Evolutionary conservation across 1,140 invertebrate genomes (phyloP), one percentile per base, ranked within the genome.

Genomic region (Tetramorium simillimum): DNA sequence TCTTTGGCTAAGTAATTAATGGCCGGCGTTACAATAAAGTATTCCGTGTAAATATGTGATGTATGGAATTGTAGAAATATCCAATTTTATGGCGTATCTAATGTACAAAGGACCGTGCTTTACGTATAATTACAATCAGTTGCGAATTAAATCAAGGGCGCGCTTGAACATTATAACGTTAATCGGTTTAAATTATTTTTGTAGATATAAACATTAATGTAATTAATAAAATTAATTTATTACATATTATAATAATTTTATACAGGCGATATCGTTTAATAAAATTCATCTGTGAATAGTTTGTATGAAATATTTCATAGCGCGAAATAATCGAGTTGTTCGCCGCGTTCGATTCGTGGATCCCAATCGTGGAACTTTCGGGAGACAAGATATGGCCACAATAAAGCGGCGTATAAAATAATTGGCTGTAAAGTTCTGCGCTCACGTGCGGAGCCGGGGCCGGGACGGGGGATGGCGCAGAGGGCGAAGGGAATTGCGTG

Each of bases 341-440:
- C 51, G 53, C 37, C 80, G 49, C 69, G 40, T 67, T 43, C 80
- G 80, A 84, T 84, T 84, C 56, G 80, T 75, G 72, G 53, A 84
- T 75, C 51, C 40, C 69, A 43, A 85, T 85, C 37, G 33, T 60
- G 77, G 69, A 90, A 84, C 73, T 92, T 73, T 78, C 49, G 82
- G 78, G 67, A 91, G 85, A 90, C 86, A 76, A 90, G 76, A 72
- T 90, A 85, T 51, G 67, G 60, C 60, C 51, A 87, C 87, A 78
- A 91, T 89, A 93, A 95, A 94, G 92, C 88, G 86, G 89, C 88
- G 91, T 93, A 93, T 93, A 94, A 94, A 95, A 94, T 95, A 95
- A 95, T 95, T 94, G 94, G 94, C 93, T 92, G 94, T 95, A 69
- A 80, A 80, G 75, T 80, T 86, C 76, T 80, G 28, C 76, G 60